phyloP scores from a whole-genome alignment of 2,797 vertebrate species.

The Falco naumanni region DNA sequence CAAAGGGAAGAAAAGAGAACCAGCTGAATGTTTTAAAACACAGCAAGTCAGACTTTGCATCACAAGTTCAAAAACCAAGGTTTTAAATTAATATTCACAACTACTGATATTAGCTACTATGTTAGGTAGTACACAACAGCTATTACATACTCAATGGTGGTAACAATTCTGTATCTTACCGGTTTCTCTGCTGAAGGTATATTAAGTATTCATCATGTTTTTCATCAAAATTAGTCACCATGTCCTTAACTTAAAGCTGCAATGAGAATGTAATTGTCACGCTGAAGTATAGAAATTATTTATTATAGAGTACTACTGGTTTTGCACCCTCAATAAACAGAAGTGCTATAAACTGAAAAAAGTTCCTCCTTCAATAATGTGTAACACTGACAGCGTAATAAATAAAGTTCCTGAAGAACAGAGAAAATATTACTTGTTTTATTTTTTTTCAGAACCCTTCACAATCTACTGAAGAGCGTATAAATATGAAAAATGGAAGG shows the following conservation, averaged over 20 bases:
- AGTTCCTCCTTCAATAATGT: background rate
- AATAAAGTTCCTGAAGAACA: background rate
- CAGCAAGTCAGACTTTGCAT: background rate
- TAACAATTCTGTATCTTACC: slow-evolving; percentile 79
- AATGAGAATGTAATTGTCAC: slow-evolving; percentile 52
- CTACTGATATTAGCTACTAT: background rate
- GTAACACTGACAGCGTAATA: background rate
- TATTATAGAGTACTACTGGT: background rate
- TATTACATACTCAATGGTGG: background rate
- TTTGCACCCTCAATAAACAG: background rate
- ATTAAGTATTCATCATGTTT: slow-evolving; percentile 95
- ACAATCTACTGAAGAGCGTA: background rate
- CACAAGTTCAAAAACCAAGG: background rate
- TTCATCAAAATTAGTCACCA: slow-evolving; percentile 87
- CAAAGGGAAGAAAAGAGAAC: background rate
- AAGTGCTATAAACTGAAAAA: background rate
- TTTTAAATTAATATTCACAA: background rate
- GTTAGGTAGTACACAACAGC: background rate
- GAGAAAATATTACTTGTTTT: background rate
- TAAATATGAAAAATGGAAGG: background rate
- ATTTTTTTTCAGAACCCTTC: background rate
- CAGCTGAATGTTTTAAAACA: background rate
- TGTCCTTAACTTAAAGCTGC: slow-evolving; percentile 75
- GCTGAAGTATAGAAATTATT: background rate
- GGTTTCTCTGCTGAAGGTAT: slow-evolving; percentile 92